Base-by-base conservation (phyloP, 1,140 invertebrate species). In the Homalodisca vitripennis region DNA sequence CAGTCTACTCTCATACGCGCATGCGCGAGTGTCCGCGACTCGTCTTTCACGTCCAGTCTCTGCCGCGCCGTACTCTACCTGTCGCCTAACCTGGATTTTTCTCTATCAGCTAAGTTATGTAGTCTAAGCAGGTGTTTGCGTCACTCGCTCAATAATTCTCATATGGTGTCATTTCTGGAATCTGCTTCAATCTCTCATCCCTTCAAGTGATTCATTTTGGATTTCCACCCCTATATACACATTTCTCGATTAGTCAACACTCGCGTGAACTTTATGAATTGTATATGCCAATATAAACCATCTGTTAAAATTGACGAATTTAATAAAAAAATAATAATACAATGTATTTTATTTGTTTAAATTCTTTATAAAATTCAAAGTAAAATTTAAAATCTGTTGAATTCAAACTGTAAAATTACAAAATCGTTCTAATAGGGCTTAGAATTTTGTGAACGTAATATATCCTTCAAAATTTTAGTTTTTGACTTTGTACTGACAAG, bases 71-170 rank as follows among this genome's bases (percentile, higher is more conserved):
- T n/a, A n/a, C n/a, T n/a, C n/a, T n/a, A n/a, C n/a, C n/a, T 20
- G 14, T 10, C 48, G 3, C 3, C 3, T 20, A 51, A 51, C 48
- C 48, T 51, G 48, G 48, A 51, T 51, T 20, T 22, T 22, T 51
- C 48, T 22, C 48, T n/a, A n/a, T 51, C 48, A 51, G 34, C 34
- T 41, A 41, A 51, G 48, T 51, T 51, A 51, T 51, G 48, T 51
- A 51, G 48, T 20, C 14, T 51, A 41, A 41, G 34, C 48, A 51
- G 48, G 48, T 51, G 48, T 51, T n/a, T n/a, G n/a, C n/a, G n/a
- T n/a, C n/a, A 51, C 48, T 51, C 22, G n/a, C 48, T 14, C 48
- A 51, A 51, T 22, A 3, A 3, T 51, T 22, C 48, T 22, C 22
- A 51, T 51, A 51, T 20, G 48, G 48, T 51, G 48, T 20, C 22